Percentiles rank a stretch among this genome's conserved stretches.
phyloP scores from a whole-genome alignment of 2,113 vertebrate species.

The Leucosticte australis region DNA sequence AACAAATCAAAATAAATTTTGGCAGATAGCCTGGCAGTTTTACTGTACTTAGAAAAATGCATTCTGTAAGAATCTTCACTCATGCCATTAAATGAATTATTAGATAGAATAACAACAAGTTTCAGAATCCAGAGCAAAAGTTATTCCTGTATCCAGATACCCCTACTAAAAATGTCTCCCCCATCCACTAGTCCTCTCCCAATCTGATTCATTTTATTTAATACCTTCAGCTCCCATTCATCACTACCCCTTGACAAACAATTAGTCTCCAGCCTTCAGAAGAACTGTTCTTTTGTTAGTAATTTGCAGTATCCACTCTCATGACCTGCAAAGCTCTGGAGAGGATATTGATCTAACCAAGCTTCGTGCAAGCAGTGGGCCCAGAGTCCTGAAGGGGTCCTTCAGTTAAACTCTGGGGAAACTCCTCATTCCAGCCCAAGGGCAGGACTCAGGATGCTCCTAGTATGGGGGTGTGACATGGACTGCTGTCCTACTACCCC shows the following conservation, averaged over 20 bases:
- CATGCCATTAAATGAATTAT: conserved; percentile 3
- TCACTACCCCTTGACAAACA: neutral
- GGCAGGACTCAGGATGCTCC: neutral
- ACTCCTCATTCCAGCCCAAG: neutral
- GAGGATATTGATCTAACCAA: neutral
- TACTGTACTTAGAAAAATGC: conserved; percentile 19
- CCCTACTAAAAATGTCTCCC: neutral
- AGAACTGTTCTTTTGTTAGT: neutral
- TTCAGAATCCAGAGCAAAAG: neutral
- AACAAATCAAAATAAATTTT: conserved; percentile 52
- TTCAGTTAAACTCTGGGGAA: neutral
- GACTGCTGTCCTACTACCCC: neutral
- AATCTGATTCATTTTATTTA: neutral
- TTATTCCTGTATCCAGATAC: neutral
- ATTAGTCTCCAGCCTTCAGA: neutral
- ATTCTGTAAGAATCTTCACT: neutral
- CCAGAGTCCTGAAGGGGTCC: neutral
- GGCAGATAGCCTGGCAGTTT: conserved; percentile 24
- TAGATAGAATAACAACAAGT: neutral
- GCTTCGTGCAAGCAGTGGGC: neutral
- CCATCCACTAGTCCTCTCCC: neutral
- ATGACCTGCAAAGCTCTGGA: neutral
- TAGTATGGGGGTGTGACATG: accelerated
- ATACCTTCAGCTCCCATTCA: neutral
- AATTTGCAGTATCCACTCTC: neutral